A percentile compares a stretch with the other conserved stretches of the same genome.
These are phyloP conservation scores for Gallinago jamesoni DNA, from an alignment of 2,113 vertebrate genomes.

Conservation along the genomic window DNA sequence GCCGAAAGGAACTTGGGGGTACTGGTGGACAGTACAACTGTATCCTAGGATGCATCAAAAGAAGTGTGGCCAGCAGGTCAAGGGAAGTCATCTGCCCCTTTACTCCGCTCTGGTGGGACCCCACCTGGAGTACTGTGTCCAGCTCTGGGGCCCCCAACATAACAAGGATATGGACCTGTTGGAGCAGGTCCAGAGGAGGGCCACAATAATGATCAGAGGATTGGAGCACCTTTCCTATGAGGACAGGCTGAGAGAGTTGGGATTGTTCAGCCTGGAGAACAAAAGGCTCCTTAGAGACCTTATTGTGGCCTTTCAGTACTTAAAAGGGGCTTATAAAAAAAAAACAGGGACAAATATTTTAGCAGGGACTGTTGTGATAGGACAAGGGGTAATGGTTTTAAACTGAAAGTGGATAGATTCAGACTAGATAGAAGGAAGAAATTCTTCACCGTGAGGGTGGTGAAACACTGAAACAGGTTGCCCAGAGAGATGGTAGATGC, in stretches of 20 bases:
- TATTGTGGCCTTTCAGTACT: too few relatives aligned
- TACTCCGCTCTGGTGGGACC: neutral
- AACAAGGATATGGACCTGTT: neutral
- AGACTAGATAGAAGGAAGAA: too few relatives aligned
- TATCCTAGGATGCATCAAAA: neutral
- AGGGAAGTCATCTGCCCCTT: neutral
- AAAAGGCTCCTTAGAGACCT: too few relatives aligned
- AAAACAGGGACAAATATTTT: too few relatives aligned
- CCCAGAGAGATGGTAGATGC: neutral
- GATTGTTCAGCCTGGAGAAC: too few relatives aligned
- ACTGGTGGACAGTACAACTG: neutral
- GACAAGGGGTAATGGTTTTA: too few relatives aligned
- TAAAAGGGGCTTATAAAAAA: too few relatives aligned
- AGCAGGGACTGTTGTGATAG: too few relatives aligned
- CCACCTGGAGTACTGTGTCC: neutral
- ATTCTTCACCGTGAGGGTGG: neutral
- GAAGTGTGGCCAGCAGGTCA: neutral
- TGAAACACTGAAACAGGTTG: neutral
- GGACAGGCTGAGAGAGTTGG: too few relatives aligned
- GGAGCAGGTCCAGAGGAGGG: neutral
- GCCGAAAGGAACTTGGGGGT: neutral
- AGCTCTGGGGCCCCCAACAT: neutral
- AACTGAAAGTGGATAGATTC: too few relatives aligned
- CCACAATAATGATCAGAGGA: too few relatives aligned
- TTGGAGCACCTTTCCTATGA: too few relatives aligned